A percentile compares a stretch with the other conserved stretches of the same genome.
These are phyloP conservation scores for Ceramica pisi DNA, from an alignment of 2,888 invertebrate genomes.

Conservation along the genomic window DNA sequence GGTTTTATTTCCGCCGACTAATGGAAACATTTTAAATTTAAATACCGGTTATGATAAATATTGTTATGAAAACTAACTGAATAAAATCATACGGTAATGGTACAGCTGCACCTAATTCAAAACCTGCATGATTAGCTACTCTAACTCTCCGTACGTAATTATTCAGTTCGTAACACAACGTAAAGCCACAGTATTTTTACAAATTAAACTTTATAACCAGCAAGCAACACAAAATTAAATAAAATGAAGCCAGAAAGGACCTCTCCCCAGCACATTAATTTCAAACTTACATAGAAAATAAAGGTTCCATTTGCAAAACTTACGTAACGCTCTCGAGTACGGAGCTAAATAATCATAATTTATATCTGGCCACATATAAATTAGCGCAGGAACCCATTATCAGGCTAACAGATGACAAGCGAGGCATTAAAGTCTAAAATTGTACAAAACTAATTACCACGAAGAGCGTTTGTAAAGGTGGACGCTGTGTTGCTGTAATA, in stretches of 20 bases:
- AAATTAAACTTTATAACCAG: constrained; percentile 32
- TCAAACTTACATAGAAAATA: constrained; percentile 56
- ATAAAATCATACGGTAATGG: background rate
- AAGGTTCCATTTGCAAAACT: constrained; percentile 52
- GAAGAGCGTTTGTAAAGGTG: constrained; percentile 73
- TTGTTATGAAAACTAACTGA: background rate
- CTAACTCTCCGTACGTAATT: constrained; percentile 6
- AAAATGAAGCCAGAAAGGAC: constrained; percentile 44
- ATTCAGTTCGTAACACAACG: background rate
- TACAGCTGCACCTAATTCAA: background rate
- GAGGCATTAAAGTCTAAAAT: constrained; percentile 84
- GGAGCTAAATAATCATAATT: constrained; percentile 76
- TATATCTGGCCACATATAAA: constrained; percentile 78
- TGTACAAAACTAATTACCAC: constrained; percentile 85
- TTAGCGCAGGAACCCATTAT: constrained; percentile 84
- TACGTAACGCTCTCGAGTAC: constrained; percentile 50
- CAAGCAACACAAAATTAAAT: constrained; percentile 54
- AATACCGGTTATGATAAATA: background rate
- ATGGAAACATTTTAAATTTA: constrained; percentile 11
- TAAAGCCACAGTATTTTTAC: constrained; percentile 21
- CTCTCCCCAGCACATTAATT: constrained; percentile 54
- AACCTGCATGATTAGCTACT: background rate
- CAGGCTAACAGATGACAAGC: constrained; percentile 77
- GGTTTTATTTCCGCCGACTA: constrained; percentile 21
- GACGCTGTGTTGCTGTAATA: constrained; percentile 53